Evolutionary conservation across 2,888 invertebrate species (phyloP), one percentile per base, ranked within the genome.

Genomic region (Epistrophe grossulariae): DNA sequence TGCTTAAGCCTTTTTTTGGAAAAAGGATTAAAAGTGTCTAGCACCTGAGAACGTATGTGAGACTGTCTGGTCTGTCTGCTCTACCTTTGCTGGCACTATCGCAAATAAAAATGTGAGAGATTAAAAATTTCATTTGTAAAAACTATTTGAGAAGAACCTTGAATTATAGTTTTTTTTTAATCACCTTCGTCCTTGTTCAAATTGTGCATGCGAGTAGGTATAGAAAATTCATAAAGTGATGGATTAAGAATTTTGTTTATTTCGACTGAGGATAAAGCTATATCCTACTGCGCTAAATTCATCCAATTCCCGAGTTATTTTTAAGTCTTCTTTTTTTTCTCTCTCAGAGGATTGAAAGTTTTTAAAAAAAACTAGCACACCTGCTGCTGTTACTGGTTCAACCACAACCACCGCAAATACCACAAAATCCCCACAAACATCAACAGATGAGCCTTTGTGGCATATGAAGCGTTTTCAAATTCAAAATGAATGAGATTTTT

Each of bases 101-200:
- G 6, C 24, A 50, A 35, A 8, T 17, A 28, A 52, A 52, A n/a
- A 55, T 8, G 19, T 43, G 60, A 48, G 55, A 68, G 70, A 85
- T 81, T 74, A 79, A 78, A 74, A 78, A 85, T 85, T 81, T 85
- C 74, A 81, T 81, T 85, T 74, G 70, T 81, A 60, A 81, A 78
- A 81, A 77, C 60, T 60, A 66, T 77, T 66, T 60, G 48, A 66
- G 72, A 60, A 59, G 59, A 50, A 62, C 60, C 52, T 72, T 73
- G 40, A 28, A 70, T 55, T 9, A 50, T 71, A n/a, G 48, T 62
- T 55, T 60, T 72, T 35, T 17, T 28, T 45, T 55, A 9, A 43
- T 60, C 15, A 13, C 35, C 24, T 40, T 57, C 19, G 40, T 52
- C 40, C 40, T n/a, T 48, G 24, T 40, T 19, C 31, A 35, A 19